Evolutionary conservation across 2,888 invertebrate genomes (phyloP).

Genomic region (Frankliniella fusca): DNA sequence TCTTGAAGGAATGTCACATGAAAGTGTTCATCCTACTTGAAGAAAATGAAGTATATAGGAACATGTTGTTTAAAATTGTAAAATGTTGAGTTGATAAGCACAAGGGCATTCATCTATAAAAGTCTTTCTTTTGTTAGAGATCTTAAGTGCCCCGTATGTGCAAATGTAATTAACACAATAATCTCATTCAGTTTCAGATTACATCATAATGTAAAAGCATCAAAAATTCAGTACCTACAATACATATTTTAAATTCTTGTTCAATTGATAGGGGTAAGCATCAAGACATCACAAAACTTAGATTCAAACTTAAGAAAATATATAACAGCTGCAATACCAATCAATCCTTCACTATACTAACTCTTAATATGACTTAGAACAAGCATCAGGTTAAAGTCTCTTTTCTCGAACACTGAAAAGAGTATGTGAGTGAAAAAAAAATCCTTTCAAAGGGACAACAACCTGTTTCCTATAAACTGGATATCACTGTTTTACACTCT

Average conservation of each 20-base stretch:
- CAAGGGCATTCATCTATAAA: background rate
- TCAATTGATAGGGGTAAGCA: background rate
- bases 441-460: background rate
- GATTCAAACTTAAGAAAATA: background rate
- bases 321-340: slow-evolving; percentile 1
- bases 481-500: background rate
- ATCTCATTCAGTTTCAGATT: slow-evolving; percentile 23
- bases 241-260: background rate
- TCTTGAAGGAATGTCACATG: slow-evolving; percentile 12
- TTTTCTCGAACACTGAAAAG: background rate
- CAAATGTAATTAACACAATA: background rate
- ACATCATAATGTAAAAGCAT: background rate
- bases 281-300: background rate
- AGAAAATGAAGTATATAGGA: background rate
- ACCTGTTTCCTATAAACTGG: too few species aligned
- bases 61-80: background rate
- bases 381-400: background rate
- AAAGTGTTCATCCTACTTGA: background rate
- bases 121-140: slow-evolving; percentile 9
- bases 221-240: slow-evolving; percentile 3
- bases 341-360: background rate
- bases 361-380: slow-evolving; percentile 7
- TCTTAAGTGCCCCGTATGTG: background rate
- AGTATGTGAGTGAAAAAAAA: background rate
- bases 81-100: background rate